Base-by-base conservation (phyloP, 2,888 invertebrate genomes). In the Hypercompe scribonia region DNA sequence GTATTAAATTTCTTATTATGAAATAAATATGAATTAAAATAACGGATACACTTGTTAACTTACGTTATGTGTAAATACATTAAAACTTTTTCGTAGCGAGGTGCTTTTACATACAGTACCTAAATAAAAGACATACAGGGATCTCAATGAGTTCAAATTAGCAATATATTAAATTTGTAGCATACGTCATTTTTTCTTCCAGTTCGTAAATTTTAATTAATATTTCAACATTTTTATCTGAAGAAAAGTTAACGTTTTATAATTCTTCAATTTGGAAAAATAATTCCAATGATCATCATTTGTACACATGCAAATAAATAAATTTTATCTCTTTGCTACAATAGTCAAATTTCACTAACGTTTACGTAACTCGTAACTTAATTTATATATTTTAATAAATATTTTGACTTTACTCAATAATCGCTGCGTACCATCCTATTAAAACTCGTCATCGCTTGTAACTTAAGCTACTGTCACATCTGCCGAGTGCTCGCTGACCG, bases 401-500 rank as follows among this genome's bases (percentile, higher is more conserved):
- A 3, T 58, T 58, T 36, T 58, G 34, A 31, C n/a, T 7, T 24
- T 58, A 68, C 2, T 33, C 24, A 13, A 21, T 18, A 46, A 34
- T 34, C 34, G 34, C 2, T 46, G n/a, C 50, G 18, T 50, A 33
- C 24, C 8, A 8, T 8, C 2, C 10, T 8, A 24, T 0, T n/a
- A 54, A 28, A 46, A 65, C n/a, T 28, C 72, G 63, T 67, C 64
- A 11, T 18, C 34, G 42, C 72, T 58, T 75, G 36, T 67, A 42
- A 8, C n/a, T 71, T 76, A 31, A 11, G 18, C 75, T 33, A n/a
- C 13, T 50, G 11, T 39, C 31, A 65, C 73, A 77, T 69, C 65
- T 71, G 39, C 68, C 73, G 72, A 84, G 63, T 72, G 64, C 31
- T 71, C 63, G 77, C 82, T 88, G 88, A 90, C 91, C 91, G 86